Conservation (phyloP, 2,113 vertebrate species). For the Ophiodon elongatus region DNA sequence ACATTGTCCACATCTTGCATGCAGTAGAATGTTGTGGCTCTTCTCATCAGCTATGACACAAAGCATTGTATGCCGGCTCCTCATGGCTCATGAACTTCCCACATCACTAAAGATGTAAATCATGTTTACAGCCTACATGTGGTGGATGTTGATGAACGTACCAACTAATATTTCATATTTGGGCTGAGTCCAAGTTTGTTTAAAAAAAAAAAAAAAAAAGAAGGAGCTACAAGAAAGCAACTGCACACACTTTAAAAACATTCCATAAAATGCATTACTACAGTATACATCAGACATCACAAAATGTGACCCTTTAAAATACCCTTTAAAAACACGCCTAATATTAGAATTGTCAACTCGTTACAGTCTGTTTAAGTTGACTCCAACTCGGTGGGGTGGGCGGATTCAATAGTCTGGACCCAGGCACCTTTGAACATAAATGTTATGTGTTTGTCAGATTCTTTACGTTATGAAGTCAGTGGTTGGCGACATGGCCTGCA, state of each 20-base stretch:
- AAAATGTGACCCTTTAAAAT: neutral
- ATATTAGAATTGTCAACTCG: neutral
- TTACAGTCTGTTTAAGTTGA: neutral
- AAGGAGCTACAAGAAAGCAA: neutral
- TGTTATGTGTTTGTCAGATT: neutral
- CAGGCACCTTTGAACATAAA: neutral
- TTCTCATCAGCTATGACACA: slow-evolving; percentile 1
- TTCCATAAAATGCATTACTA: neutral
- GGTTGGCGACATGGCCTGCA: neutral
- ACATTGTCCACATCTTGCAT: neutral
- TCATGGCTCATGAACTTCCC: too few species aligned
- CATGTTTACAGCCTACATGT: too few species aligned
- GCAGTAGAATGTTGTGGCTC: neutral
- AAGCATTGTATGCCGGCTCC: neutral
- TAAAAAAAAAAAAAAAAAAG: too few species aligned
- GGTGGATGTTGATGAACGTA: too few species aligned
- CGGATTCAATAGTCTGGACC: neutral
- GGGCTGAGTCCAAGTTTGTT: too few species aligned
- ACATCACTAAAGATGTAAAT: too few species aligned
- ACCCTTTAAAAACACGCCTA: neutral
- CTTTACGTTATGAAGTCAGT: neutral
- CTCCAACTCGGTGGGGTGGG: neutral
- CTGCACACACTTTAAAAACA: neutral
- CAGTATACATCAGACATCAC: neutral
- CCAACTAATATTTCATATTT: too few species aligned